Percentiles rank a stretch among this genome's conserved stretches.
phyloP scores from a whole-genome alignment of 2,113 vertebrate species.

The Corynorhinus townsendii region DNA sequence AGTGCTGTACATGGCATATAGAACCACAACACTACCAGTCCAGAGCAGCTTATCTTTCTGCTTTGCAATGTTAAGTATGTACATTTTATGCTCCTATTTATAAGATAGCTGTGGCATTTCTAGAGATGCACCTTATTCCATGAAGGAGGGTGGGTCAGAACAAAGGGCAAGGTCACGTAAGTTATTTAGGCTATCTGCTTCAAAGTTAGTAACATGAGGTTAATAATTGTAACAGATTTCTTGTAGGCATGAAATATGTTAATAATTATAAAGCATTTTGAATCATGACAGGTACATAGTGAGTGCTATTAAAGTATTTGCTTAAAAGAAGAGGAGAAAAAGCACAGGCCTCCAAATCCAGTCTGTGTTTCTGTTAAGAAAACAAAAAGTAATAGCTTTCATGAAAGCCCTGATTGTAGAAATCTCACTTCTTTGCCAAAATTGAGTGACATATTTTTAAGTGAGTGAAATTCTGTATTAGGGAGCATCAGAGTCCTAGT shows the following conservation, averaged over 20 bases:
- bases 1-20: background rate
- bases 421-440: background rate
- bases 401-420: background rate
- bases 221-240: background rate
- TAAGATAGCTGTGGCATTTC: too few species aligned
- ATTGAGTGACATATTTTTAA: background rate
- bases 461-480: background rate
- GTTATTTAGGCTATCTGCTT: background rate
- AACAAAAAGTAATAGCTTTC: background rate
- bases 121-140: too few species aligned
- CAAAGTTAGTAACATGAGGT: background rate
- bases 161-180: background rate
- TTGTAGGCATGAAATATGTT: background rate
- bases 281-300: background rate
- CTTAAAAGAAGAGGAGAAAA: background rate
- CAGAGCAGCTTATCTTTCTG: background rate
- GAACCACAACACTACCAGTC: background rate
- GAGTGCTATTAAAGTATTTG: background rate
- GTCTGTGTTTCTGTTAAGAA: background rate
- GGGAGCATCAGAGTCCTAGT: background rate
- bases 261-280: background rate
- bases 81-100: background rate
- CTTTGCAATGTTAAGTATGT: too few species aligned
- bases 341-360: background rate
- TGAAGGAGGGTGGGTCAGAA: fast-evolving